Evolutionary conservation across 2,888 invertebrate genomes (phyloP).

Genomic region (Hirtodrosophila duncani): DNA sequence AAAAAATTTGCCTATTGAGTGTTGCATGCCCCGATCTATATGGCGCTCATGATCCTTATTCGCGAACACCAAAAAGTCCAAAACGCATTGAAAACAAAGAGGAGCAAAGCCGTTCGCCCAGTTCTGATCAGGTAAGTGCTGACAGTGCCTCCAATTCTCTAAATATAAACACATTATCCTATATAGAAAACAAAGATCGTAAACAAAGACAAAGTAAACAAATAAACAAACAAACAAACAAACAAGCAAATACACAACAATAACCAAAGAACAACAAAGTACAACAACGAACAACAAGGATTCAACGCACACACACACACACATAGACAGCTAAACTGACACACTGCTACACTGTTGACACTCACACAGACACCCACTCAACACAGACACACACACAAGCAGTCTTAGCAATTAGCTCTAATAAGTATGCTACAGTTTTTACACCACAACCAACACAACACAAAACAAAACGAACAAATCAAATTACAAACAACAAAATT

Average conservation of each 20-base stretch:
- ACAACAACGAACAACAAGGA: slow-evolving; percentile 10
- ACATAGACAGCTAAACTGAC: slow-evolving; percentile 36
- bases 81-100: slow-evolving; percentile 80
- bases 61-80: slow-evolving; percentile 87
- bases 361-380: slow-evolving; percentile 26
- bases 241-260: slow-evolving; percentile 4
- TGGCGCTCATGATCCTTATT: slow-evolving; percentile 92
- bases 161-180: not conserved
- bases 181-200: slow-evolving; percentile 2
- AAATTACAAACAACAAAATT: slow-evolving; percentile 6
- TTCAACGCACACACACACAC: slow-evolving; percentile 18
- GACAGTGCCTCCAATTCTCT: slow-evolving; percentile 15
- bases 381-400: slow-evolving; percentile 1
- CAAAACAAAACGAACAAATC: too few species aligned
- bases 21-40: slow-evolving; percentile 94
- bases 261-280: not conserved
- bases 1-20: slow-evolving; percentile 92
- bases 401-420: slow-evolving; percentile 11
- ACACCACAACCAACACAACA: too few species aligned
- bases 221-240: slow-evolving; percentile 9
- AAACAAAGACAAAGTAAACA: slow-evolving; percentile 8
- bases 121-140: slow-evolving; percentile 90
- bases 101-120: slow-evolving; percentile 88
- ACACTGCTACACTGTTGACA: slow-evolving; percentile 4
- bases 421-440: slow-evolving; percentile 20